Evolutionary conservation across 2,888 invertebrate species (phyloP).

Genomic region (Calameuta idolon): DNA sequence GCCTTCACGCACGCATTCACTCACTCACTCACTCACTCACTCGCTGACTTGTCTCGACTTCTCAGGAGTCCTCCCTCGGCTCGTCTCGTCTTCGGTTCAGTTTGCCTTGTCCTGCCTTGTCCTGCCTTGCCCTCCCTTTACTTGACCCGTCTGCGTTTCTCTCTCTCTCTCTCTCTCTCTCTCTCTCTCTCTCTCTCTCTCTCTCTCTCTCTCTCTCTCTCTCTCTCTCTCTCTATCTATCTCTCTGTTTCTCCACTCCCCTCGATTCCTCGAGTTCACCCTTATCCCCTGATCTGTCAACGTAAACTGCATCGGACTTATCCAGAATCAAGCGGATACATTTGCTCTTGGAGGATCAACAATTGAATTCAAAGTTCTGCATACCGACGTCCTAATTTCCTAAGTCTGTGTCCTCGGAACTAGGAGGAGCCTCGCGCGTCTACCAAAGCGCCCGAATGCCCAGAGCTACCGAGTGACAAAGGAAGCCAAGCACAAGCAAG

Average conservation of each 20-base stretch:
- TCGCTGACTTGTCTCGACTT: constrained; percentile 15
- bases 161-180: constrained; percentile 26
- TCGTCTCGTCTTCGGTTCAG: not conserved
- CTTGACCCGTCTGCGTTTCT: constrained; percentile 18
- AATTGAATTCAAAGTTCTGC: too few relatives aligned
- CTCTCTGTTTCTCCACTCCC: constrained; percentile 22
- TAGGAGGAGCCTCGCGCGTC: too few relatives aligned
- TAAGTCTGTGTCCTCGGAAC: too few relatives aligned
- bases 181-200: constrained; percentile 27
- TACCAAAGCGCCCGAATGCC: too few relatives aligned
- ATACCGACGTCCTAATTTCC: too few relatives aligned
- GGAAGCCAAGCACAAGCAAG: not conserved
- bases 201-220: constrained; percentile 26
- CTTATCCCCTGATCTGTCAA: constrained; percentile 4
- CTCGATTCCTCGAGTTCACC: constrained; percentile 15
- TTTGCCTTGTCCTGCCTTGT: too few relatives aligned
- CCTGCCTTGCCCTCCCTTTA: not conserved
- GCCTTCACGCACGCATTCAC: constrained; percentile 4
- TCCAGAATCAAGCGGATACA: too few relatives aligned
- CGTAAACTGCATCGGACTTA: too few relatives aligned
- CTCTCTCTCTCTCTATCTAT: constrained; percentile 23
- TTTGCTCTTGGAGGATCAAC: too few relatives aligned
- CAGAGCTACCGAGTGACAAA: too few relatives aligned
- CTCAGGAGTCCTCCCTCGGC: constrained; percentile 12
- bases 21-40: too few relatives aligned